phyloP scores from a whole-genome alignment of 2,888 invertebrate genomes.

The Stegana nigrithorax region DNA sequence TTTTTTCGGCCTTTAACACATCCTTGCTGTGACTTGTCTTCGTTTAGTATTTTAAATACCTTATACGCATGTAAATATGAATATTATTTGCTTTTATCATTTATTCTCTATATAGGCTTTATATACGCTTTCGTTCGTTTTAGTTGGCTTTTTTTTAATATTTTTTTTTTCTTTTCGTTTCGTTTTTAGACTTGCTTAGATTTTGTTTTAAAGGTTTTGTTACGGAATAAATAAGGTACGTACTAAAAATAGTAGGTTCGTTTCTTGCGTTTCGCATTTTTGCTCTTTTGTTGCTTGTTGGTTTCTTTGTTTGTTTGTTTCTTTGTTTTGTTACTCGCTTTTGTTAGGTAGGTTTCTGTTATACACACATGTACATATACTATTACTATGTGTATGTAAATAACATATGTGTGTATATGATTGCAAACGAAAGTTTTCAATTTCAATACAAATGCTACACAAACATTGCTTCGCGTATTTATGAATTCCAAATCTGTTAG shows the following conservation, averaged over 20 bases:
- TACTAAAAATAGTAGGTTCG: constrained; percentile 64
- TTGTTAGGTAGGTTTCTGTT: not conserved
- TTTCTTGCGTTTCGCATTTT: too few relatives aligned
- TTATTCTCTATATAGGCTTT: constrained; percentile 34
- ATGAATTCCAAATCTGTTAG: not conserved
- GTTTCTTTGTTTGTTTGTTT: constrained; percentile 16
- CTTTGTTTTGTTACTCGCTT: not conserved
- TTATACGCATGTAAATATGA: constrained; percentile 37
- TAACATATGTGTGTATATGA: too few relatives aligned
- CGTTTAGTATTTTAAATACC: not conserved
- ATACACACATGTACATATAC: not conserved
- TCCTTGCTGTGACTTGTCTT: not conserved
- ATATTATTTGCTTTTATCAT: constrained; percentile 26
- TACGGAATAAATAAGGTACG: constrained; percentile 57
- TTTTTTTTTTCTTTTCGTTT: constrained; percentile 39
- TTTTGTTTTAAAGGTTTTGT: constrained; percentile 23
- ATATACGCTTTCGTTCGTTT: constrained; percentile 33
- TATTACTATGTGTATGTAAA: not conserved
- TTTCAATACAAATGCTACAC: not conserved
- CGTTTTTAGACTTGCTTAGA: constrained; percentile 25
- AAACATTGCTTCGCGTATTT: not conserved
- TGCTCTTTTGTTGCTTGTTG: constrained; percentile 36
- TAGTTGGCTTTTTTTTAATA: constrained; percentile 32
- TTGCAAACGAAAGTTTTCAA: not conserved
- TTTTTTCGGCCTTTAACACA: not conserved